Conservation (phyloP, 2,113 vertebrate genomes). For the Rhea pennata region DNA sequence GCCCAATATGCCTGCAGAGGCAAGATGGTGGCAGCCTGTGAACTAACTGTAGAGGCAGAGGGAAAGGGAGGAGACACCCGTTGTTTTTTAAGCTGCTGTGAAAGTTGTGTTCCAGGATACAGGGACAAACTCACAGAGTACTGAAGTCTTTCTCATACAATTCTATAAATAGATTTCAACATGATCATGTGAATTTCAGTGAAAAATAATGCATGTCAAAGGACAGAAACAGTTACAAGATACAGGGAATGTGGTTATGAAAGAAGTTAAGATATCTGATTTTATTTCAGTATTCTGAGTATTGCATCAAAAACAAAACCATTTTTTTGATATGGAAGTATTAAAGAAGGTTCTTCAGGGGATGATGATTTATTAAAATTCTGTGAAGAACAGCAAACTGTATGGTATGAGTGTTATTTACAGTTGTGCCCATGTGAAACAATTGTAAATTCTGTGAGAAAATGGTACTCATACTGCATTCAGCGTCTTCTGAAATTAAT, state of each 20-base stretch:
- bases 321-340: neutral
- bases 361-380: neutral
- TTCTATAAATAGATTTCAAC: neutral
- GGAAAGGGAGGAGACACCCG: neutral
- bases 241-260: neutral
- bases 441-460: neutral
- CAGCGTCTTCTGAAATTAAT: neutral
- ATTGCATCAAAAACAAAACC: neutral
- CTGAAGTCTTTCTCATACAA: neutral
- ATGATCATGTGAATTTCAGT: neutral
- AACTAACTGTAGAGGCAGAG: neutral
- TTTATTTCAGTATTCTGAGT: neutral
- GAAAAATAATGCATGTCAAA: fast-evolving
- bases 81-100: neutral
- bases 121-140: neutral
- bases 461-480: neutral
- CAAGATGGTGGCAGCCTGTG: neutral
- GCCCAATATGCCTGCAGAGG: neutral
- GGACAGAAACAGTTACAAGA: neutral
- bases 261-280: neutral
- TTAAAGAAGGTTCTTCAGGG: neutral
- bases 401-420: neutral
- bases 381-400: neutral
- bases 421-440: neutral
- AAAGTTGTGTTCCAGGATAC: neutral